Base-by-base conservation (phyloP, 2,113 vertebrate genomes). In the Chlorodrepanis virens region DNA sequence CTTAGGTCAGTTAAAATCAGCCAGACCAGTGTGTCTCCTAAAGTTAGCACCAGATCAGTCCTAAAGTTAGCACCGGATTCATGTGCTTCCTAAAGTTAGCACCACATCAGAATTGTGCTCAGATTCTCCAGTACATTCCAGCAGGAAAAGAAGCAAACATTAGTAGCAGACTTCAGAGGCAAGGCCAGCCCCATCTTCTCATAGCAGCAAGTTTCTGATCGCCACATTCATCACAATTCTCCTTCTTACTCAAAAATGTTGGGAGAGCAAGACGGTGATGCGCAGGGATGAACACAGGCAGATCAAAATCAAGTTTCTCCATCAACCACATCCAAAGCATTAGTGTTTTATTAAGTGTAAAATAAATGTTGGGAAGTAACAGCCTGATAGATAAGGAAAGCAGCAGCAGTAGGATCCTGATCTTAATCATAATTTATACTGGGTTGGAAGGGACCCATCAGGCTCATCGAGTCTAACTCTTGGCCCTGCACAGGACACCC, bases 131-230 rank as follows among this genome's bases (percentile, higher is more conserved):
- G 77, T 91, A 92, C 54, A 77, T 45, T 76, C 80, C 84, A 86
- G 27, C 17, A 93, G 52, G 39, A 87, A 77, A 69, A 91, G 24
- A 74, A 89, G 52, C 24, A 87, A 67, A 75, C 12, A 69, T 61
- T 84, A 96, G 59, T 79, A 89, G 52, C 74, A 96, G 61, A 70
- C 42, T 54, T 63, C 72, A 90, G 72, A 90, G 88, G 68, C 69
- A 78, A 90, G 52, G 15, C 78, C 40, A 80, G 83, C 45, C 80
- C 69, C 79, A 2, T 80, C 57, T 89, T 94, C 60, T 81, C 70
- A 90, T 54, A 96, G 93, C 94, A 96, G 83, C 92, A 87, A 67
- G 33, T 78, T 90, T 93, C 64, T 94, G 60, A 92, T 54, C 1
- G 0, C 79, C 74, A 86, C 52, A 49, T 83, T 92, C 76, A 84